Conservation (phyloP, 2,797 vertebrate species). For the Anguilla marmorata region DNA sequence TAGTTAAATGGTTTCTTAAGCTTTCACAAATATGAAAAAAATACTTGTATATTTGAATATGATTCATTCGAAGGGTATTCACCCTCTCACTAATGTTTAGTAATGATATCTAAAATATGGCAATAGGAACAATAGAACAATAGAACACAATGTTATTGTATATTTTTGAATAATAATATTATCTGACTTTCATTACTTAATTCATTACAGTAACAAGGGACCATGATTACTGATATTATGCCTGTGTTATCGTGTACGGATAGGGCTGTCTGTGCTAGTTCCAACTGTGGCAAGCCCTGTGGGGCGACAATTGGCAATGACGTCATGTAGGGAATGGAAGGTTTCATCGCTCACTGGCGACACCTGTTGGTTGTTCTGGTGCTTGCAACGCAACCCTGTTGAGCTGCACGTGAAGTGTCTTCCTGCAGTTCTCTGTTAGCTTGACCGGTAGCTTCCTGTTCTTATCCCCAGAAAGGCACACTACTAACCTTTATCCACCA, state of each 20-base stretch:
- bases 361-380: not conserved
- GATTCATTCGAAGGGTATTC: not conserved
- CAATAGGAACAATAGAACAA: not conserved
- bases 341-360: not conserved
- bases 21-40: not conserved
- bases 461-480: not conserved
- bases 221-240: not conserved
- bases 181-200: not conserved
- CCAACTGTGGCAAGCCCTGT: not conserved
- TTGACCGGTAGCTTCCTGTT: not conserved
- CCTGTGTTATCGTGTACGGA: not conserved
- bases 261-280: not conserved
- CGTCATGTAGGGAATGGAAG: not conserved
- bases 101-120: not conserved
- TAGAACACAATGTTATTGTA: not conserved
- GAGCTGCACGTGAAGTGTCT: not conserved
- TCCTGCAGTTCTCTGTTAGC: not conserved
- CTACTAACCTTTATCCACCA: conserved; percentile 7
- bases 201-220: not conserved
- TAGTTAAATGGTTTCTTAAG: not conserved
- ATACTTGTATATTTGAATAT: not conserved
- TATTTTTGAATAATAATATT: not conserved
- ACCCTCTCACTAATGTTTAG: not conserved
- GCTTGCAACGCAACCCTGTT: not conserved
- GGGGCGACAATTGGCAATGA: not conserved